Percentiles rank a stretch among this genome's conserved stretches.
These are phyloP conservation scores for Oncorhynchus keta DNA, from an alignment of 2,113 vertebrate genomes.

Conservation along the genomic window DNA sequence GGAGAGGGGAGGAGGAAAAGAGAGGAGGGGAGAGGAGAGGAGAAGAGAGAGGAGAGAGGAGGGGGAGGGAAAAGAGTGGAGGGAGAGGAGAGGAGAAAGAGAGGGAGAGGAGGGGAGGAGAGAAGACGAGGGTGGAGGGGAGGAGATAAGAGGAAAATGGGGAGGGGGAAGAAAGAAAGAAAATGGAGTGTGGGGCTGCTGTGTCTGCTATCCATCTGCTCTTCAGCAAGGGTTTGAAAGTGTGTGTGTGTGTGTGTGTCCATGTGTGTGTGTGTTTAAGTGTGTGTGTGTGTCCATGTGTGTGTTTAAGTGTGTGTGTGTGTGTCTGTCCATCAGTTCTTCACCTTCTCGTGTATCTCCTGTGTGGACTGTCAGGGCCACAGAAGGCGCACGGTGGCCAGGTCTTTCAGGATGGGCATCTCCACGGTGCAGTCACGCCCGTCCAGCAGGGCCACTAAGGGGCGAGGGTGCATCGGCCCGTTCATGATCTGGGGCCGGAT, in stretches of 20 bases:
- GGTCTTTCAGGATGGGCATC: constrained; percentile 98
- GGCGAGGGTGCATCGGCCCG: constrained; percentile 94
- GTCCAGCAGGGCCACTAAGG: constrained; percentile 93
- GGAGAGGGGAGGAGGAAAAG: too few relatives aligned
- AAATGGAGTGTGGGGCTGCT: neutral
- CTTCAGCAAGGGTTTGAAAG: too few relatives aligned
- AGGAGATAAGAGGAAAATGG: neutral
- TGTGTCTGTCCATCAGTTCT: too few relatives aligned
- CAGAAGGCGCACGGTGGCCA: constrained; percentile 97
- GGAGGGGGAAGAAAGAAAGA: neutral
- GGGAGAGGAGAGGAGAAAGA: neutral
- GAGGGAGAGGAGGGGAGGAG: neutral
- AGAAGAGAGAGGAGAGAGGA: too few relatives aligned
- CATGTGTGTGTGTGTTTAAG: too few relatives aligned
- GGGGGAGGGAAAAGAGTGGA: too few relatives aligned
- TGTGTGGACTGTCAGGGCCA: constrained; percentile 96
- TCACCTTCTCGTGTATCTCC: too few relatives aligned
- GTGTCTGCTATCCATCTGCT: neutral
- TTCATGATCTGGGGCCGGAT: constrained; percentile 98
- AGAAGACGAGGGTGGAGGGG: neutral
- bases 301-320: too few relatives aligned
- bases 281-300: too few relatives aligned
- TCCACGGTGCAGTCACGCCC: constrained; percentile 97
- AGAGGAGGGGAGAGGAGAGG: too few relatives aligned
- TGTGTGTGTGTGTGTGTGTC: too few relatives aligned